Conservation (phyloP, 2,888 invertebrate species). For the Villa cingulata region DNA sequence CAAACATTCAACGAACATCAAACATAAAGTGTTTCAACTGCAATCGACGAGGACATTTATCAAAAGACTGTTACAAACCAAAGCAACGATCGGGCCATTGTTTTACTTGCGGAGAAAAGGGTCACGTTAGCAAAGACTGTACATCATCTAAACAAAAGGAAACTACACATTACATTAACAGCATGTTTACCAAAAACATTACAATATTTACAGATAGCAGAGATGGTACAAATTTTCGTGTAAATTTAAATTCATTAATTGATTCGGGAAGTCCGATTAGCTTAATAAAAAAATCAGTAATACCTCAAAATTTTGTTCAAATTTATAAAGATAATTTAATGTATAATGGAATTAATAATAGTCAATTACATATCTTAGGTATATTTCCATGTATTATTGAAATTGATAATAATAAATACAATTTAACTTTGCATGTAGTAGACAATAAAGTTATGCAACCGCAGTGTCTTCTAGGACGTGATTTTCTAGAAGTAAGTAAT, state of each 20-base stretch:
- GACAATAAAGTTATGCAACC: background rate
- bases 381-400: background rate
- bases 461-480: background rate
- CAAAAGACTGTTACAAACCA: no score
- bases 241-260: background rate
- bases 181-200: background rate
- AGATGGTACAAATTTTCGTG: background rate
- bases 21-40: no score
- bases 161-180: background rate
- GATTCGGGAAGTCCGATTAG: background rate
- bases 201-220: background rate
- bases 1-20: no score
- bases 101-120: background rate
- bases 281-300: background rate
- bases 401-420: background rate
- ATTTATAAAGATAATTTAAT: background rate
- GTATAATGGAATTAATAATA: background rate
- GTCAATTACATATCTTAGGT: background rate
- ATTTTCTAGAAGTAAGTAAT: no score
- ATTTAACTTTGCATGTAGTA: background rate
- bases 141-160: background rate
- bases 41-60: no score
- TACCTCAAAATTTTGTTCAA: background rate
- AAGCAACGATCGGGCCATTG: background rate
- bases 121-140: background rate